Evolutionary conservation across 2,113 vertebrate species (phyloP).

Genomic region (Lampris megalopsis): DNA sequence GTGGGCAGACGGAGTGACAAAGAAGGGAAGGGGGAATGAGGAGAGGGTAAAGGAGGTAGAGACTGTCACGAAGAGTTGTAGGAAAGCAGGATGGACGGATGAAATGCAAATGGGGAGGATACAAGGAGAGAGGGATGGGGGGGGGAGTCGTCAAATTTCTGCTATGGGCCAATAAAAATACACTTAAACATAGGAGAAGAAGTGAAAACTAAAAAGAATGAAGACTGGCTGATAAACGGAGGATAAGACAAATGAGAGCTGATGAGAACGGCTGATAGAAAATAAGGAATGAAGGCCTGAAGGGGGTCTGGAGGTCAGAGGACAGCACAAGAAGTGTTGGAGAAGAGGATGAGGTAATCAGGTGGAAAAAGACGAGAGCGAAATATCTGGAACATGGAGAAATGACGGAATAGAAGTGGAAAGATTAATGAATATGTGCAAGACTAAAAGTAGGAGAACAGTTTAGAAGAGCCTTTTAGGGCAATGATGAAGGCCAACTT

Average conservation of each 20-base stretch:
- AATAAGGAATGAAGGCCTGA: conserved; percentile 23
- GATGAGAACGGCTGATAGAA: background rate
- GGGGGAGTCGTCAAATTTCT: conserved; percentile 20
- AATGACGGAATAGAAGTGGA: no score
- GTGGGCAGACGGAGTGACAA: conserved; percentile 43
- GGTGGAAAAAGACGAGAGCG: conserved; percentile 3
- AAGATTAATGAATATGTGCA: background rate
- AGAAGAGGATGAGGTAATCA: conserved; percentile 9
- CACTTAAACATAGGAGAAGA: conserved; percentile 9
- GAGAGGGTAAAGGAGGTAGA: background rate
- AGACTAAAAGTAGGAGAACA: background rate
- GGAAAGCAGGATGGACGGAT: background rate
- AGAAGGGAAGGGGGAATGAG: conserved; percentile 13
- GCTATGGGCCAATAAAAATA: conserved; percentile 2
- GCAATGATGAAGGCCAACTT: background rate
- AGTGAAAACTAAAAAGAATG: conserved; percentile 23
- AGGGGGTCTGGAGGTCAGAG: background rate
- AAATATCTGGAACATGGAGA: background rate
- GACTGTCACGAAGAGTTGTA: background rate
- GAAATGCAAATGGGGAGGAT: background rate
- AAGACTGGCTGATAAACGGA: conserved; percentile 22
- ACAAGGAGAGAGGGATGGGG: background rate
- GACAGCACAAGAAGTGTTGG: conserved; percentile 6
- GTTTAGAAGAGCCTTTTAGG: background rate
- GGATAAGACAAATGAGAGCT: conserved; percentile 7